phyloP scores from a whole-genome alignment of 2,888 invertebrate species.

The Dasypolia templi region DNA sequence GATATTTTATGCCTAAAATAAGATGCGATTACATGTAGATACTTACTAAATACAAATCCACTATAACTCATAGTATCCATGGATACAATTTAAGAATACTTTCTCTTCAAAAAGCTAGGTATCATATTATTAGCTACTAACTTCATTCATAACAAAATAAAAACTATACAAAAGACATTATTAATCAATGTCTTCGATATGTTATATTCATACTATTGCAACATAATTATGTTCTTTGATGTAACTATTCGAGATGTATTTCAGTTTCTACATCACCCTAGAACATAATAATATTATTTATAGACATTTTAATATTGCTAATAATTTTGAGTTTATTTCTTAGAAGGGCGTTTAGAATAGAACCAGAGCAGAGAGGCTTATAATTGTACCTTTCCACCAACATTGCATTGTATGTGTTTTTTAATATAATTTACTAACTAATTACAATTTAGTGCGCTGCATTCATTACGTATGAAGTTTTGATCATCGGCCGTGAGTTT shows the following conservation, averaged over 20 bases:
- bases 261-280: slow-evolving; percentile 44
- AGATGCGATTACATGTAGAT: not conserved
- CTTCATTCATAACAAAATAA: slow-evolving; percentile 6
- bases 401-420: not conserved
- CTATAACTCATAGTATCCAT: not conserved
- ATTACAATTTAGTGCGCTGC: slow-evolving; percentile 27
- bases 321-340: slow-evolving; percentile 5
- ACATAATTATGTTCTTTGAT: slow-evolving; percentile 25
- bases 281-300: slow-evolving; percentile 21
- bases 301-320: slow-evolving; percentile 20
- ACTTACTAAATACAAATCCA: not conserved
- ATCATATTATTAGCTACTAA: not conserved
- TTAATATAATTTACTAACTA: not conserved
- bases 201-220: slow-evolving; percentile 43
- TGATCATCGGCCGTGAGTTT: not conserved
- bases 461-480: not conserved
- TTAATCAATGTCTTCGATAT: slow-evolving; percentile 52
- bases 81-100: not conserved
- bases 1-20: not conserved
- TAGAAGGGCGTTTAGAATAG: slow-evolving; percentile 26
- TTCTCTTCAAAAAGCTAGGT: not conserved
- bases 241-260: slow-evolving; percentile 9
- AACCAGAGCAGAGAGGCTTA: not conserved
- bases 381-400: not conserved
- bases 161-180: slow-evolving; percentile 39